Conservation (phyloP, 1,140 invertebrate species). For the Saccostrea echinata region DNA sequence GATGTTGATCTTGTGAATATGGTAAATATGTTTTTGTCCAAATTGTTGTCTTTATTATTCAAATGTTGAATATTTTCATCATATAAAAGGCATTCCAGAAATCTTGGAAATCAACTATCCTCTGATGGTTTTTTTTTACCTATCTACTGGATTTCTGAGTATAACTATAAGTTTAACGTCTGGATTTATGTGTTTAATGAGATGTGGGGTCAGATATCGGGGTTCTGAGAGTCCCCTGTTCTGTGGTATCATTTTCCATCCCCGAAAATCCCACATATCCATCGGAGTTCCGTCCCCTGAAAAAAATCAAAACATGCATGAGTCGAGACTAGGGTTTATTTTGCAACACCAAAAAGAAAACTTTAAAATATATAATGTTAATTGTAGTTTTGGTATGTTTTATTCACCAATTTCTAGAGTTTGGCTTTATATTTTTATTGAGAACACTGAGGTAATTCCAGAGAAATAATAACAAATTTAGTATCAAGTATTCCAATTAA, state of each 20-base stretch:
- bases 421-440: too few species aligned
- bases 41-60: too few species aligned
- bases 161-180: slow-evolving; percentile 64
- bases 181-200: slow-evolving; percentile 63
- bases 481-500: neutral
- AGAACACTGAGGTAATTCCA: neutral
- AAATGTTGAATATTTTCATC: too few species aligned
- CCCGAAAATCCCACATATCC: slow-evolving; percentile 71
- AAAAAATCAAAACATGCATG: neutral
- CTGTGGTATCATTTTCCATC: slow-evolving; percentile 68
- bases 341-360: too few species aligned
- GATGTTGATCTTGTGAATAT: too few species aligned
- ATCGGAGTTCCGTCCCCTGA: slow-evolving; percentile 74
- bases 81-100: too few species aligned
- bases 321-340: too few species aligned
- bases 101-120: too few species aligned
- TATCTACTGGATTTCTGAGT: slow-evolving; percentile 68
- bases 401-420: neutral
- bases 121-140: slow-evolving; percentile 44
- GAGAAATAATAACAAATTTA: too few species aligned
- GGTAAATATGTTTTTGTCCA: too few species aligned
- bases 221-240: slow-evolving; percentile 58
- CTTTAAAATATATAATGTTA: too few species aligned
- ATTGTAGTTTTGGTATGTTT: too few species aligned
- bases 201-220: slow-evolving; percentile 61